Conservation (phyloP, 2,797 vertebrate genomes). For the Morelia viridis region DNA sequence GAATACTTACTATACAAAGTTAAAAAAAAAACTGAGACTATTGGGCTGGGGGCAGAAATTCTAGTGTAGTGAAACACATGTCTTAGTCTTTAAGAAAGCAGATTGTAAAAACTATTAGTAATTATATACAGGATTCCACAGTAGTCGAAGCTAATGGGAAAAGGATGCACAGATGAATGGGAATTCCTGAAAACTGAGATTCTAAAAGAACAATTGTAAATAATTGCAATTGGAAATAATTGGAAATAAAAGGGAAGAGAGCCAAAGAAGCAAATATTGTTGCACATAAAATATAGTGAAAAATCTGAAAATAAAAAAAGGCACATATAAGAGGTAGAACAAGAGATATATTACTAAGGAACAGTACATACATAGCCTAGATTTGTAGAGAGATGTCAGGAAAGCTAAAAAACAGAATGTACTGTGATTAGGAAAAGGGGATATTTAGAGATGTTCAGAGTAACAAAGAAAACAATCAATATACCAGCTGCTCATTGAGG, state of each 20-base stretch:
- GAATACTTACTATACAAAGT: neutral
- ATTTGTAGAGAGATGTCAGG: neutral
- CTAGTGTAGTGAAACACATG: neutral
- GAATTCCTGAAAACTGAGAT: neutral
- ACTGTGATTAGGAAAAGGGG: neutral
- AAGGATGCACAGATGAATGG: neutral
- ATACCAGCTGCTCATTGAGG: neutral
- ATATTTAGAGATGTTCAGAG: neutral
- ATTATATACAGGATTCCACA: neutral
- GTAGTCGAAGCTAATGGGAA: neutral
- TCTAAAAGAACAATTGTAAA: neutral
- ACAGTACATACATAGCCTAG: neutral
- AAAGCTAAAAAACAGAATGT: neutral
- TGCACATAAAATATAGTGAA: neutral
- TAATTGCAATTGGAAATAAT: too few species aligned
- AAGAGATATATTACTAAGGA: neutral
- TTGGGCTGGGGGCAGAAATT: neutral
- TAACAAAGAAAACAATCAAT: slow-evolving; percentile 10
- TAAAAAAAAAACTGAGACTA: neutral
- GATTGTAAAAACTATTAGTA: neutral
- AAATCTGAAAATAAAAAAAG: neutral
- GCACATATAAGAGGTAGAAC: neutral
- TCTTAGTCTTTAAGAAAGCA: neutral
- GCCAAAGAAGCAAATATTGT: neutral
- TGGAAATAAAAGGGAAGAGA: neutral